Percentiles rank a stretch among this genome's conserved stretches.
These are phyloP conservation scores for Pavo muticus DNA, from an alignment of 2,113 vertebrate genomes.

Conservation along the genomic window DNA sequence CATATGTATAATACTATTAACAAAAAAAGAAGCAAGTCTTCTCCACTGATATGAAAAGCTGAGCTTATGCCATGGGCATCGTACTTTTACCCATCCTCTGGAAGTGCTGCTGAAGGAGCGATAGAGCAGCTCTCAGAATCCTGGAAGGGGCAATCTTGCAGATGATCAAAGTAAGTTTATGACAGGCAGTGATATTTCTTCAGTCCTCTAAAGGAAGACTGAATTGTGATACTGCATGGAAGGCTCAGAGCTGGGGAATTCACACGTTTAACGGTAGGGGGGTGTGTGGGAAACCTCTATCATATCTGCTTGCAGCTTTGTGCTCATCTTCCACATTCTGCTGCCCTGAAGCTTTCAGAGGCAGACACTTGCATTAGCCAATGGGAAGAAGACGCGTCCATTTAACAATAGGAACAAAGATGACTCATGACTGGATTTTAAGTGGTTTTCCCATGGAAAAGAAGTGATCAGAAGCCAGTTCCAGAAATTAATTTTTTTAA, in stretches of 20 bases:
- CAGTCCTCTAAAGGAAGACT: neutral
- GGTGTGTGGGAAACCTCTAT: neutral
- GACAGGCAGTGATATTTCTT: neutral
- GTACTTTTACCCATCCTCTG: neutral
- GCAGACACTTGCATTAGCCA: neutral
- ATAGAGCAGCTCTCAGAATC: neutral
- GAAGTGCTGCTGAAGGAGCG: neutral
- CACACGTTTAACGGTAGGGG: neutral
- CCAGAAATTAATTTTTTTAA: neutral
- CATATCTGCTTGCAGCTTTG: neutral
- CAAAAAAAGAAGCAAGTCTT: neutral
- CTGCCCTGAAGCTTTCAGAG: neutral
- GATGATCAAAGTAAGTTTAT: neutral
- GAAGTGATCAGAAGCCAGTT: neutral
- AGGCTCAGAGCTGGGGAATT: neutral
- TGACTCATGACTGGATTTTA: neutral
- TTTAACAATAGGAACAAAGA: neutral
- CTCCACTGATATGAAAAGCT: neutral
- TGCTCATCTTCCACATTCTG: neutral
- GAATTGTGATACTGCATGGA: neutral
- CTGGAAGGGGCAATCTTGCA: accelerated
- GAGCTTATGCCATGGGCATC: neutral
- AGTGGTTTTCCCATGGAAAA: neutral
- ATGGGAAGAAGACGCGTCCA: neutral
- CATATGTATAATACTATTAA: neutral